Evolutionary conservation across 2,888 invertebrate genomes (phyloP).

Genomic region (Spialia ferax): DNA sequence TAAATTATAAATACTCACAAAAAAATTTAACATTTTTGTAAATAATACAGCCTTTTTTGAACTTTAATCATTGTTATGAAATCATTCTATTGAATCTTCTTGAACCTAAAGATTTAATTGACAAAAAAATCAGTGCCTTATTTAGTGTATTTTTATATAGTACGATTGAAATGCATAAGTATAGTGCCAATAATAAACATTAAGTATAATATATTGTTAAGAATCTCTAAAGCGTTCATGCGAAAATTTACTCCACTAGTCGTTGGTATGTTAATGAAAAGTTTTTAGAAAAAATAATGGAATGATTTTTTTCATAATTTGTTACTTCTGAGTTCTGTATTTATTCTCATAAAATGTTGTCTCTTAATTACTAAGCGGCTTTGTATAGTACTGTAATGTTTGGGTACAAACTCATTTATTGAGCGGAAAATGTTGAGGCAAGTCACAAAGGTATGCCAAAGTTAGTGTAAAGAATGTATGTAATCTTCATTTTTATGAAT

Average conservation of each 20-base stretch:
- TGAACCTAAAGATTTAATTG: neutral
- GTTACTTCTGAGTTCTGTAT: neutral
- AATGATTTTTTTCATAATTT: conserved; percentile 17
- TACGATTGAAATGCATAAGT: conserved; percentile 45
- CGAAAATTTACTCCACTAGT: conserved; percentile 68
- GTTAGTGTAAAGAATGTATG: conserved; percentile 58
- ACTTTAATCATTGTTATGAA: neutral
- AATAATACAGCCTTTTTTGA: neutral
- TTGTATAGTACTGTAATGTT: neutral
- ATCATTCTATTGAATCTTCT: neutral
- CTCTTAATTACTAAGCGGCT: conserved; percentile 1
- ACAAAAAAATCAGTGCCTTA: conserved; percentile 55
- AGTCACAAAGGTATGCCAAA: conserved; percentile 80
- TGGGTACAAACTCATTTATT: conserved; percentile 1
- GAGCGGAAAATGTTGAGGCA: conserved; percentile 47
- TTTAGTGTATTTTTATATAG: conserved; percentile 48
- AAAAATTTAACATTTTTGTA: neutral
- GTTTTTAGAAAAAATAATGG: conserved; percentile 5
- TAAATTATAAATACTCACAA: neutral
- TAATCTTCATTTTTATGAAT: conserved; percentile 47
- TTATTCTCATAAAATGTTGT: neutral
- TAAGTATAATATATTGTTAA: conserved; percentile 55
- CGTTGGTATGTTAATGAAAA: conserved; percentile 41
- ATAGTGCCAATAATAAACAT: conserved; percentile 61
- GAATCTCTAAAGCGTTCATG: conserved; percentile 67